Conservation (phyloP, 2,113 vertebrate species). For the Nibea albiflora region DNA sequence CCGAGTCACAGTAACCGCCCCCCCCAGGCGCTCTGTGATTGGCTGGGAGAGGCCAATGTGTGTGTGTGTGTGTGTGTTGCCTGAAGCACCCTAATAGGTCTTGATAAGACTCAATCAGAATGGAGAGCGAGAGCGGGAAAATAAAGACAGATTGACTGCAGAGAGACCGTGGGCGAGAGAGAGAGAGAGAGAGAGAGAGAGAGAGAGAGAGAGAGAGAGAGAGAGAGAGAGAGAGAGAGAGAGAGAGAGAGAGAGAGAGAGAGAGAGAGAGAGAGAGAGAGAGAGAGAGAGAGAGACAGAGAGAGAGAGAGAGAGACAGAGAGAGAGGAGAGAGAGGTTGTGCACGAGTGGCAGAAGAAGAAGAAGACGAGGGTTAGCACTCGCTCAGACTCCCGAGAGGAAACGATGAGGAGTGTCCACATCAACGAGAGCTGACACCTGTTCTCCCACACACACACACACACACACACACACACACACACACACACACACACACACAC, state of each 20-base stretch:
- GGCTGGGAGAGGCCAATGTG: conserved; percentile 19
- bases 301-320: conserved; percentile 21
- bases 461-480: background rate
- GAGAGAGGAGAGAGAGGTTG: background rate
- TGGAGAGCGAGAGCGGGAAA: conserved; percentile 13
- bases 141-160: conserved; percentile 64
- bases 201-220: background rate
- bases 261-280: background rate
- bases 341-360: too few relatives aligned
- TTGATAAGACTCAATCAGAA: conserved; percentile 69
- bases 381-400: conserved; percentile 39
- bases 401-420: conserved; percentile 64
- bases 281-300: conserved; percentile 10
- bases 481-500: background rate
- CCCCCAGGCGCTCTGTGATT: conserved; percentile 38
- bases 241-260: conserved; percentile 11
- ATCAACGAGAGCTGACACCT: conserved; percentile 48
- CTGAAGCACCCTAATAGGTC: conserved; percentile 52
- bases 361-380: background rate
- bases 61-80: conserved; percentile 13
- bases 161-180: conserved; percentile 19
- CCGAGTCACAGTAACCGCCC: conserved; percentile 12
- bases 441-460: conserved; percentile 6
- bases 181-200: too few relatives aligned
- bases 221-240: conserved; percentile 1